Percentiles rank a stretch among this genome's conserved stretches.
Evolutionary conservation across 2,888 invertebrate genomes (phyloP).

Genomic region (Acholoe squamosa): DNA sequence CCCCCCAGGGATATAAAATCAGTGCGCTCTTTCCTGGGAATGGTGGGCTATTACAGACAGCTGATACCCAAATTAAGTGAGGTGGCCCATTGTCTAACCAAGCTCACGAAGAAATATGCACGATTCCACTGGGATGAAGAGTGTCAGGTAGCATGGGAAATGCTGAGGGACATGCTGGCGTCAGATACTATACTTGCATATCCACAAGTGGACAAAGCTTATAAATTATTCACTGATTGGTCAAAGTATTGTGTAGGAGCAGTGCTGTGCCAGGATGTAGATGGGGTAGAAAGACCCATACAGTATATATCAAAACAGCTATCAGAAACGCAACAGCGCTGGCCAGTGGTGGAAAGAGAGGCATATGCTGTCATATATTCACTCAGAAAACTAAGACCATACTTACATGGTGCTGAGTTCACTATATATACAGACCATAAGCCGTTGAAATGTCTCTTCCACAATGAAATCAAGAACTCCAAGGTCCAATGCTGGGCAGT

Average conservation of each 20-base stretch:
- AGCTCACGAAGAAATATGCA: constrained; percentile 49
- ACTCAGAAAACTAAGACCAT: constrained; percentile 59
- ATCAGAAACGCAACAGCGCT: constrained; percentile 34
- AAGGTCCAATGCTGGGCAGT: constrained; percentile 67
- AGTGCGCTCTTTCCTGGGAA: constrained; percentile 64
- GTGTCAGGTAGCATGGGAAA: constrained; percentile 42
- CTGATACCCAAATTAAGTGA: constrained; percentile 60
- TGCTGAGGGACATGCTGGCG: constrained; percentile 34
- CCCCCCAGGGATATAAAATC: constrained; percentile 30
- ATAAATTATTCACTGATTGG: constrained; percentile 59
- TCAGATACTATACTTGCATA: constrained; percentile 42
- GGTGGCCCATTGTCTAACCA: constrained; percentile 50
- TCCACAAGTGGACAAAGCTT: constrained; percentile 30
- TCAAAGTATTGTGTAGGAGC: constrained; percentile 51
- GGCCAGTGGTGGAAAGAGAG: constrained; percentile 55
- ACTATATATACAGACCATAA: constrained; percentile 62
- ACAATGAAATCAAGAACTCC: constrained; percentile 64
- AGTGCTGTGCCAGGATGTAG: constrained; percentile 37
- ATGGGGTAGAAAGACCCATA: constrained; percentile 56
- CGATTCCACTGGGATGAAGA: constrained; percentile 51
- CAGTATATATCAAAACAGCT: constrained; percentile 61
- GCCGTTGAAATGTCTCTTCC: constrained; percentile 64
- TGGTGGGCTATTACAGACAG: constrained; percentile 65
- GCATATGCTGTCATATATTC: constrained; percentile 58
- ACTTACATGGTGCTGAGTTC: constrained; percentile 62